phyloP scores from a whole-genome alignment of 2,113 vertebrate species.

The Empidonax traillii region DNA sequence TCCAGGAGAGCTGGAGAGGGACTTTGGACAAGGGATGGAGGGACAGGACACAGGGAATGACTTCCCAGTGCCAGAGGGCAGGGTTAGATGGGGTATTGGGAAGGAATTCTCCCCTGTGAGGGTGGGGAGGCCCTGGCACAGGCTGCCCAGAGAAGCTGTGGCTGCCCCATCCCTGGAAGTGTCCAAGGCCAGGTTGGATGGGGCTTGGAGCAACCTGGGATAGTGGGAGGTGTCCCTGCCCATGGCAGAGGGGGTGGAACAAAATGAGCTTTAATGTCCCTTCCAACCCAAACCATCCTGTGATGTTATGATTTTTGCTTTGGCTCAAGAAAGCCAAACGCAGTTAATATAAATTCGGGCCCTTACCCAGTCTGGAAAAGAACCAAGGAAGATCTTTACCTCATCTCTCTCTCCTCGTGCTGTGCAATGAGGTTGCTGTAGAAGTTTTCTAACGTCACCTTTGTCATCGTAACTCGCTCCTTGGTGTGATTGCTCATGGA shows the following conservation, averaged over 20 bases:
- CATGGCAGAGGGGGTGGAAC: neutral
- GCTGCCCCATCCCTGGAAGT: neutral
- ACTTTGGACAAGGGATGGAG: neutral
- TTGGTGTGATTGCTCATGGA: slow-evolving; percentile 99
- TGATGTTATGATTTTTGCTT: neutral
- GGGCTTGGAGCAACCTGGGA: neutral
- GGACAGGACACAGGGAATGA: neutral
- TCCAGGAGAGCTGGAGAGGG: neutral
- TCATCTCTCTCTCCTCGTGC: slow-evolving; percentile 97
- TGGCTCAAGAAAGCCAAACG: neutral
- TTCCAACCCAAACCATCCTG: neutral
- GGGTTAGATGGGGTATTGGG: fast-evolving
- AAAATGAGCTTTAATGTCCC: neutral
- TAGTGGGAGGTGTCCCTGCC: neutral
- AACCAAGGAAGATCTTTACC: slow-evolving; percentile 73
- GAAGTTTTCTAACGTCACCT: slow-evolving; percentile 97
- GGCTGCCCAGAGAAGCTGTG: neutral
- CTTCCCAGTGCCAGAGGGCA: neutral
- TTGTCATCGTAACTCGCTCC: slow-evolving; percentile 97
- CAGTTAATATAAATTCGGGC: neutral
- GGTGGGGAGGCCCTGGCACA: neutral
- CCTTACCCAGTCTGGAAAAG: neutral
- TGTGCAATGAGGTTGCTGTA: slow-evolving; percentile 97
- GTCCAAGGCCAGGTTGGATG: fast-evolving
- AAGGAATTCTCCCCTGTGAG: fast-evolving